Percentiles rank a stretch among this genome's conserved stretches.
Evolutionary conservation across 1,140 invertebrate genomes (phyloP).

Genomic region (Thalassaphorura encarpata): DNA sequence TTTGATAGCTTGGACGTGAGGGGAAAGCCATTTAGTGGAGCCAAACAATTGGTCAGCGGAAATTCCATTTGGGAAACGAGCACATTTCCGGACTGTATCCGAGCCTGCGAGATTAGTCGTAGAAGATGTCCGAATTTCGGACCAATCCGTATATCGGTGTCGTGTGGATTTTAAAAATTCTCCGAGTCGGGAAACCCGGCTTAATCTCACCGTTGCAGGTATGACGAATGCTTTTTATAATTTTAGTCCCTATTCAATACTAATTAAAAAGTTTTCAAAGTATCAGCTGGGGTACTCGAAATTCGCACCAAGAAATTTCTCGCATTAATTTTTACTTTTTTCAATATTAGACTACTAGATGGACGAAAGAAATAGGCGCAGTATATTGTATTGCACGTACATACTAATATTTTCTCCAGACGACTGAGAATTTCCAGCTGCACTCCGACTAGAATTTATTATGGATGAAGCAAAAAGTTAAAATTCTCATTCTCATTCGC

Average conservation of each 20-base stretch:
- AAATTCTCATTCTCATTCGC: no score
- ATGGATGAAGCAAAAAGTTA: no score
- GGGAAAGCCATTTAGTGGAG: conserved; percentile 55
- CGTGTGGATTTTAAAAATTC: conserved; percentile 49
- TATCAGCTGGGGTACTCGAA: neutral
- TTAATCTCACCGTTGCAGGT: conserved; percentile 49
- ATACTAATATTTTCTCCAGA: no score
- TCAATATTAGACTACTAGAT: no score
- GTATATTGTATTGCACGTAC: no score
- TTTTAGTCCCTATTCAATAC: no score
- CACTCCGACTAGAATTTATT: no score
- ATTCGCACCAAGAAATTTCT: neutral
- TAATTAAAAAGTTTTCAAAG: neutral
- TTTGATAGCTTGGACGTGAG: conserved; percentile 67
- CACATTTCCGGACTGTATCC: conserved; percentile 56
- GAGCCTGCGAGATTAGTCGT: conserved; percentile 44
- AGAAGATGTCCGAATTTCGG: conserved; percentile 40
- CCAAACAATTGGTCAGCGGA: conserved; percentile 65
- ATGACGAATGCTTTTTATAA: conserved; percentile 32
- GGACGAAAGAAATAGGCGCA: no score
- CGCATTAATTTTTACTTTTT: neutral
- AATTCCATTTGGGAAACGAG: conserved; percentile 55
- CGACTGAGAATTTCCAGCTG: no score
- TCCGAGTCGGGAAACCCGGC: conserved; percentile 45
- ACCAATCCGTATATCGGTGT: conserved; percentile 48